These are phyloP conservation scores for Seriola dumerili DNA, from an alignment of 2,113 vertebrate genomes.

Conservation along the genomic window DNA sequence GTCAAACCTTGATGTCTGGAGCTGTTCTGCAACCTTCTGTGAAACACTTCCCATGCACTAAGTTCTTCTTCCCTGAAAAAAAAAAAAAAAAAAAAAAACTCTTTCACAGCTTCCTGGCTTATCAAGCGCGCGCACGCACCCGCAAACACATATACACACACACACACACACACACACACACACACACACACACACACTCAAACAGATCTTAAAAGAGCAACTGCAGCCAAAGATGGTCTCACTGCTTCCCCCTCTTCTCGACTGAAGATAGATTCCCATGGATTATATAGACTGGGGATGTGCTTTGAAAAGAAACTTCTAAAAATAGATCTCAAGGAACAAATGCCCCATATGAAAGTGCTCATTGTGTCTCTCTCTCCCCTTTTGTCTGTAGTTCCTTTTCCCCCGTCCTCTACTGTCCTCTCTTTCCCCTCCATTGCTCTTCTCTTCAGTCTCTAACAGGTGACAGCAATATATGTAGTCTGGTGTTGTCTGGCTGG, in stretches of 20 bases:
- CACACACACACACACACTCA: conserved; percentile 8
- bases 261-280: conserved; percentile 57
- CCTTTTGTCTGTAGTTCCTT: neutral
- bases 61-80: conserved; percentile 4
- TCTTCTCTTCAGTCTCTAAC: conserved; percentile 3
- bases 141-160: conserved; percentile 21
- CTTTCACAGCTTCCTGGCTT: conserved; percentile 33
- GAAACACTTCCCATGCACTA: conserved; percentile 12
- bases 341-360: conserved; percentile 21
- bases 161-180: conserved; percentile 16
- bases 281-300: conserved; percentile 42
- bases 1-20: conserved; percentile 37
- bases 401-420: conserved; percentile 2
- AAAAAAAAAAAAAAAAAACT: neutral
- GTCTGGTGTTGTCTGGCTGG: conserved; percentile 35
- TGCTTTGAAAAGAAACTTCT: conserved; percentile 51
- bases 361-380: conserved; percentile 13
- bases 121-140: conserved; percentile 32
- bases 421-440: conserved; percentile 5
- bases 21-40: conserved; percentile 32
- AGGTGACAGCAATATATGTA: conserved; percentile 28
- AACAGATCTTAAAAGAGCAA: conserved; percentile 46
- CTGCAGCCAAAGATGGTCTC: conserved; percentile 37
- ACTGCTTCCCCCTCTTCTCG: conserved; percentile 29
- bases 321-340: conserved; percentile 54